Percentiles rank a stretch among this genome's conserved stretches.
phyloP scores from a whole-genome alignment of 2,113 vertebrate species.

The Varanus komodoensis region DNA sequence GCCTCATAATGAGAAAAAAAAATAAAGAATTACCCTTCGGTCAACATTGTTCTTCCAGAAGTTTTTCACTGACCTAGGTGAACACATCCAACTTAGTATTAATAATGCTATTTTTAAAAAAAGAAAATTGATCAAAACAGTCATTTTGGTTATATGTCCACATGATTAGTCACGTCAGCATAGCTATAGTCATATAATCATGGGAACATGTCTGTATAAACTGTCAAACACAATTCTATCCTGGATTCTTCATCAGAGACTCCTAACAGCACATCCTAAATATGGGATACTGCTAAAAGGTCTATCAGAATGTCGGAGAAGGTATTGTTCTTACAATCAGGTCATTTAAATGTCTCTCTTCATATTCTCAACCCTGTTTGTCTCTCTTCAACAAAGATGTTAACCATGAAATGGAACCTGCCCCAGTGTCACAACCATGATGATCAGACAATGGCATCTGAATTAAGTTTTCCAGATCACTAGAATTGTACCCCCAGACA shows the following conservation, averaged over 20 bases:
- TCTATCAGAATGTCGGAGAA: neutral
- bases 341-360: neutral
- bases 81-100: constrained; percentile 3
- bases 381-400: neutral
- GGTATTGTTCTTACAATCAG: neutral
- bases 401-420: neutral
- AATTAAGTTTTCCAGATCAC: neutral
- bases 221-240: neutral
- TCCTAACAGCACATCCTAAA: neutral
- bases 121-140: neutral
- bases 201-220: neutral
- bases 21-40: constrained; percentile 37
- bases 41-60: constrained; percentile 61
- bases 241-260: neutral
- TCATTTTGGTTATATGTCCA: neutral
- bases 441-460: neutral
- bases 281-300: neutral
- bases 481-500: neutral
- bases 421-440: neutral
- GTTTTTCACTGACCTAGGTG: constrained; percentile 65
- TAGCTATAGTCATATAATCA: neutral
- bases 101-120: neutral
- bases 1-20: neutral
- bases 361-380: neutral
- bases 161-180: neutral